phyloP scores from a whole-genome alignment of 2,888 invertebrate genomes.

The Calliscelio sp. region DNA sequence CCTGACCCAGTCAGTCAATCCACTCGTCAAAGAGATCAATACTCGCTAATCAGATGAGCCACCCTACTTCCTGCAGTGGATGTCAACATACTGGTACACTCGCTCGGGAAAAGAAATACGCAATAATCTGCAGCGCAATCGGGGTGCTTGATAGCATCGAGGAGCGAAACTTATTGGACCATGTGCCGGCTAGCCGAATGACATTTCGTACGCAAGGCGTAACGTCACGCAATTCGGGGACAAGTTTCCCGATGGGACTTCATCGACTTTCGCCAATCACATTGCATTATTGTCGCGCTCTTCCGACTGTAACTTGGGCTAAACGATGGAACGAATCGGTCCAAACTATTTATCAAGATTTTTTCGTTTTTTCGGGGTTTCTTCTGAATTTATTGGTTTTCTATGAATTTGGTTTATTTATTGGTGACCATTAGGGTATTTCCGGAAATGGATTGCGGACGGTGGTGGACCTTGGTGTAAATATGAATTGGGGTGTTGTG shows the following conservation, averaged over 20 bases:
- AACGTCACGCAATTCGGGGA: conserved; percentile 49
- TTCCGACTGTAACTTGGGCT: conserved; percentile 3
- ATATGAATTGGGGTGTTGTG: neutral
- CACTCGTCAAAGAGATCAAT: conserved; percentile 83
- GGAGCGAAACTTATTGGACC: conserved; percentile 26
- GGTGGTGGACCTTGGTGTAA: neutral
- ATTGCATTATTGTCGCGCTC: conserved; percentile 60
- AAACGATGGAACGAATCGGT: conserved; percentile 39
- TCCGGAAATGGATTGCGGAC: too few relatives aligned
- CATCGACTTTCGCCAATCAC: conserved; percentile 69
- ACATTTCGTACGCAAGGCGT: conserved; percentile 73
- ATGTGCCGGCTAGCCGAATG: conserved; percentile 46
- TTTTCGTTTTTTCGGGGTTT: neutral
- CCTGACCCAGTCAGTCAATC: conserved; percentile 83
- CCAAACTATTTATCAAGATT: conserved; percentile 23
- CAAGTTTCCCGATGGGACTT: conserved; percentile 52
- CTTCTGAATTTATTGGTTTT: neutral
- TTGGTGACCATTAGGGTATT: neutral
- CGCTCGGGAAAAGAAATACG: conserved; percentile 62
- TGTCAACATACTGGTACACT: conserved; percentile 70
- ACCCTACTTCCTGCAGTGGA: conserved; percentile 77
- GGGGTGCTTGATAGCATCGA: conserved; percentile 35
- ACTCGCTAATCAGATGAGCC: conserved; percentile 84
- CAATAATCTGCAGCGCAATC: conserved; percentile 62
- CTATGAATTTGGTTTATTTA: conserved; percentile 2